Evolutionary conservation across 2,797 vertebrate genomes (phyloP), one percentile per base, ranked within the genome.

Genomic region (Lacerta agilis): DNA sequence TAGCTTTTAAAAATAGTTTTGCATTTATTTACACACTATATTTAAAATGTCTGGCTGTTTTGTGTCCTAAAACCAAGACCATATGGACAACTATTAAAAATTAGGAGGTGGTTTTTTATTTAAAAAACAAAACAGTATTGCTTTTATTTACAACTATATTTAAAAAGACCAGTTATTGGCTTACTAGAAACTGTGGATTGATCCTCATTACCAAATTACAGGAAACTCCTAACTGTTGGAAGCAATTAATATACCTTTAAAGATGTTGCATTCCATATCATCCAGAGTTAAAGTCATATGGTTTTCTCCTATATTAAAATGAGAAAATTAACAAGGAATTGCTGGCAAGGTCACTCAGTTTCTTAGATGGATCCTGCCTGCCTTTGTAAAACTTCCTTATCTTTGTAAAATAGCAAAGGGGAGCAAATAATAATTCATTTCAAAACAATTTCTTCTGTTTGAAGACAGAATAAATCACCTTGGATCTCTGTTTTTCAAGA

Each of bases 171-270:
- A 55, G 49, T 55, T 15, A 49, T 13, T 55, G 49, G 49, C 49
- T 55, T 38, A 38, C 33, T 38, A 77, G 5, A 4, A 69, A 73
- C 82, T 5, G 38, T 27, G 64, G 49, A 41, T 17, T 18, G 1
- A 0, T 87, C 5, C 4, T 15, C 61, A 66, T 66, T 8, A 61
- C 9, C 64, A 8, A 81, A 81, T n/a, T 33, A 79, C 7, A 41
- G 11, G 27, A 58, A 6, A 1, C 0, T 0, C 43, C 71, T 41
- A 7, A 49, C 1, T 84, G 41, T 41, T 79, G 45, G 83, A 66
- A 0, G 66, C 71, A 82, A 86, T 58, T 25, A 33, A 3, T 0
- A 8, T 20, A 20, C 0, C 1, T n/a, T 8, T 41, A 9, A 4
- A 0, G n/a, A 43, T 11, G 58, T 27, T 20, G n/a, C 58, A 4